Evolutionary conservation across 2,797 vertebrate species (phyloP).

Genomic region (Tragelaphus eurycerus): DNA sequence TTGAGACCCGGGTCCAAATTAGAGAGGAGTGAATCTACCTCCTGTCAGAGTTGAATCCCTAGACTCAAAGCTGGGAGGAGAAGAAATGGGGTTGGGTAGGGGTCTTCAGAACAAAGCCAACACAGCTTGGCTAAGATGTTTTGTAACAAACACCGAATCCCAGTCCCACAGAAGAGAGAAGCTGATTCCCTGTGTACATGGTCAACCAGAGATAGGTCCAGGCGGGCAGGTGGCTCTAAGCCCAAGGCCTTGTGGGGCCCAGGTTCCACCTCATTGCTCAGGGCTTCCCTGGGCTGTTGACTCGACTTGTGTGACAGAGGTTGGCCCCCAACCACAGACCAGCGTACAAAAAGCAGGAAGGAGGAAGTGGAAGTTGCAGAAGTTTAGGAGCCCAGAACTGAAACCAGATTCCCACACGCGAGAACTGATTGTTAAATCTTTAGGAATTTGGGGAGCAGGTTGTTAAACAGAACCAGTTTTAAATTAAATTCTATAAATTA

Average conservation of each 20-base stretch:
- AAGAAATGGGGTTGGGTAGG: neutral
- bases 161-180: no score
- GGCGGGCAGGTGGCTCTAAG: neutral
- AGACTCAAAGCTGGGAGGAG: neutral
- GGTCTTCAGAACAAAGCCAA: neutral
- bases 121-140: neutral
- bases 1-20: neutral
- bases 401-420: fast-evolving
- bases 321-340: neutral
- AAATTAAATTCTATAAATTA: neutral
- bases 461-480: neutral
- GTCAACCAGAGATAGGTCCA: neutral
- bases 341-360: neutral
- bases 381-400: neutral
- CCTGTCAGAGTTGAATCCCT: neutral
- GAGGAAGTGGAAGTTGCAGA: neutral
- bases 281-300: neutral
- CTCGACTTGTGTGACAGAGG: neutral
- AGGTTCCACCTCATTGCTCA: neutral
- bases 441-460: neutral
- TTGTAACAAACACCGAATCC: neutral
- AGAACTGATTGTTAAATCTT: neutral
- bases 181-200: neutral
- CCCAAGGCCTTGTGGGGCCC: neutral
- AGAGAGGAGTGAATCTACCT: neutral